These are phyloP conservation scores for Rhombomys opimus DNA, from an alignment of 2,113 vertebrate genomes.

Conservation along the genomic window DNA sequence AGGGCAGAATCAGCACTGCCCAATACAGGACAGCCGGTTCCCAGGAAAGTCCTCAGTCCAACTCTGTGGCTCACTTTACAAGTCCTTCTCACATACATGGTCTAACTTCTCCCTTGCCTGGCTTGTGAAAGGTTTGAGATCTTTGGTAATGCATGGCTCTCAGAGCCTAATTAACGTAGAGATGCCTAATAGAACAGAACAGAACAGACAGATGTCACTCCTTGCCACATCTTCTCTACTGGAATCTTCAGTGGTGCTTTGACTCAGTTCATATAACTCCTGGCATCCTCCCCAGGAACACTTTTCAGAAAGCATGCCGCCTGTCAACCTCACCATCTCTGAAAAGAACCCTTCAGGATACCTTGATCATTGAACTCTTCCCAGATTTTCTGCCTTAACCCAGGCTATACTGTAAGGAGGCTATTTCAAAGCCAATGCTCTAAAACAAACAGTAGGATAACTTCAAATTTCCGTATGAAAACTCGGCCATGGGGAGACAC, in stretches of 20 bases:
- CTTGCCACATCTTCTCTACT: accelerated
- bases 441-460: neutral
- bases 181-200: neutral
- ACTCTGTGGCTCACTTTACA: accelerated
- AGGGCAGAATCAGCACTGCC: accelerated
- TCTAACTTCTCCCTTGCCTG: accelerated
- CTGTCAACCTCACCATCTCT: neutral
- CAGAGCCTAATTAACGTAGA: too few relatives aligned
- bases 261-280: neutral
- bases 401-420: neutral
- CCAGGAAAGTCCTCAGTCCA: neutral
- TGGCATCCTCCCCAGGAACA: neutral
- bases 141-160: neutral
- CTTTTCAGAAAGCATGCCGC: neutral
- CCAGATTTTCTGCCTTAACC: too few relatives aligned
- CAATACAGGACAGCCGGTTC: accelerated
- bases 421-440: neutral
- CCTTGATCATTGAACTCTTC: too few relatives aligned
- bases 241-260: neutral
- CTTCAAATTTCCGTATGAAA: neutral
- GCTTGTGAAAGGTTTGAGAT: too few relatives aligned
- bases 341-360: neutral
- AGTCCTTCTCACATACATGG: too few relatives aligned
- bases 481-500: neutral
- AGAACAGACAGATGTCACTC: accelerated